A percentile compares a stretch with the other conserved stretches of the same genome.
Evolutionary conservation across 2,113 vertebrate genomes (phyloP).

Genomic region (Ondatra zibethicus): DNA sequence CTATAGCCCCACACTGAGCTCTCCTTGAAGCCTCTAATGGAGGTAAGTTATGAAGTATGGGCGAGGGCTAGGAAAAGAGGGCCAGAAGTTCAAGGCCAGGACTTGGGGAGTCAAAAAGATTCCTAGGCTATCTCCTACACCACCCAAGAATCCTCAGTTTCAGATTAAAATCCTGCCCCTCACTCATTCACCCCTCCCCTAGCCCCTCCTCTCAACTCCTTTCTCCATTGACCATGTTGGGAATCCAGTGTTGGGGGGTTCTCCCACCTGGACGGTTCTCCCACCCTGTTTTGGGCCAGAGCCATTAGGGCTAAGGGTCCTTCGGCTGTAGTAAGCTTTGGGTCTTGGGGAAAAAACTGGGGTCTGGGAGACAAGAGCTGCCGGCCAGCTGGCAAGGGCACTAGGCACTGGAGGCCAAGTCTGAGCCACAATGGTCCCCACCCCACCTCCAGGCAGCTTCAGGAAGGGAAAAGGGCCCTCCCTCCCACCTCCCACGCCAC

Average conservation of each 20-base stretch:
- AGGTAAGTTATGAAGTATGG: background rate
- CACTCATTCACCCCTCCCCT: background rate
- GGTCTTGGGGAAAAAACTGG: background rate
- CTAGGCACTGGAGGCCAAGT: constrained; percentile 51
- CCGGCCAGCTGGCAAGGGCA: background rate
- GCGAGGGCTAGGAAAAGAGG: background rate
- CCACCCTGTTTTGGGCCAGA: background rate
- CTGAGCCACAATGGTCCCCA: constrained; percentile 58
- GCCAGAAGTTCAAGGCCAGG: background rate
- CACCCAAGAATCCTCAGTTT: background rate
- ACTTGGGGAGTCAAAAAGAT: background rate
- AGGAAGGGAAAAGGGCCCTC: constrained; percentile 33
- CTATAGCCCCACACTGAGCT: background rate
- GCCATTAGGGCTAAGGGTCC: background rate
- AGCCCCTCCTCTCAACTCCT: background rate
- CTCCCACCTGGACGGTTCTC: background rate
- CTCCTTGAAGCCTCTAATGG: background rate
- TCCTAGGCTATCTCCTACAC: background rate
- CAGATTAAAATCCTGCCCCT: background rate
- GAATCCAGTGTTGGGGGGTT: background rate
- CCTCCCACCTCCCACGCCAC: background rate
- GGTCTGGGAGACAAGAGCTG: background rate
- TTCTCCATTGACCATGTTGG: background rate
- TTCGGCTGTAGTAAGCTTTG: background rate
- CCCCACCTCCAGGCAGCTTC: constrained; percentile 53